Conservation (phyloP, 2,888 invertebrate genomes). For the Colostygia pectinataria region DNA sequence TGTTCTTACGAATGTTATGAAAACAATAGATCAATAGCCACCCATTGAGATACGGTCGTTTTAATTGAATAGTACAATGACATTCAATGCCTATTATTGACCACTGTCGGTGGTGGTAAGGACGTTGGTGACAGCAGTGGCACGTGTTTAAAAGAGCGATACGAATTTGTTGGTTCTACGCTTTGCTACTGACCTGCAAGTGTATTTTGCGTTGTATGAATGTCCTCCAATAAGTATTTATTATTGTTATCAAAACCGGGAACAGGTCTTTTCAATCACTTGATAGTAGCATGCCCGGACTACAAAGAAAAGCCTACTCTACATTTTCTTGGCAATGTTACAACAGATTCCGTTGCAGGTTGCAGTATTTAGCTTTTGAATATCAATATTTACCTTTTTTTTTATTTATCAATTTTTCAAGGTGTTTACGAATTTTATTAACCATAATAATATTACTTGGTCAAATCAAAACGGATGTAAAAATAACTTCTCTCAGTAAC, state of each 20-base stretch:
- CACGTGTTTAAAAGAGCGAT: too few relatives aligned
- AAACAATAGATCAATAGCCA: not conserved
- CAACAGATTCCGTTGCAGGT: constrained; percentile 11
- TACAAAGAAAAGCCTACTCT: constrained; percentile 6
- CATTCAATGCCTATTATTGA: too few relatives aligned
- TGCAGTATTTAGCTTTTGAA: constrained; percentile 2
- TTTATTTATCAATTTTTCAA: not conserved
- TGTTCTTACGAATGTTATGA: not conserved
- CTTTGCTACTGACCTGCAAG: too few relatives aligned
- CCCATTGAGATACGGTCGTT: not conserved
- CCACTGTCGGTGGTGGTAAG: too few relatives aligned
- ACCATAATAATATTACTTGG: too few relatives aligned
- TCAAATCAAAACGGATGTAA: too few relatives aligned
- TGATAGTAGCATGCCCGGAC: not conserved
- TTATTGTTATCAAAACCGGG: not conserved
- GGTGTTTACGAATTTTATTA: too few relatives aligned
- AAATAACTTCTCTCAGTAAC: too few relatives aligned
- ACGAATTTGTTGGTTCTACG: too few relatives aligned
- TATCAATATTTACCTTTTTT: not conserved
- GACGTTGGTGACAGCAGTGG: not conserved
- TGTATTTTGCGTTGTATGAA: too few relatives aligned
- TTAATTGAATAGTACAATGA: not conserved
- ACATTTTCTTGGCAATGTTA: constrained; percentile 19
- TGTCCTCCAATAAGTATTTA: too few relatives aligned
- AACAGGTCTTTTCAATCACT: not conserved